A percentile compares a stretch with the other conserved stretches of the same genome.
These are phyloP conservation scores for Syndactyla subalaris DNA, from an alignment of 2,797 vertebrate species.

Conservation along the genomic window DNA sequence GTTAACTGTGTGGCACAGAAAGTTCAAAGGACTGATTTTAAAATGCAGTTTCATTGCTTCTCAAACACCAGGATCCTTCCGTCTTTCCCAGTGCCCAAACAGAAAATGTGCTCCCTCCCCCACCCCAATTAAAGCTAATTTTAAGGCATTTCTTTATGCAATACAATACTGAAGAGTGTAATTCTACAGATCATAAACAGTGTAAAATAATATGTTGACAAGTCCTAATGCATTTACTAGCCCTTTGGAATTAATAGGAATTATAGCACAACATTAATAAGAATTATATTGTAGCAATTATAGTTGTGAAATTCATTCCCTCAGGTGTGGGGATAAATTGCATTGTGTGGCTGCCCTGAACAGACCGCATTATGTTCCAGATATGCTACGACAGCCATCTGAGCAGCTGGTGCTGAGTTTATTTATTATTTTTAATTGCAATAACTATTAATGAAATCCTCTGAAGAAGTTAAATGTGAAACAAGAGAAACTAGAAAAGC, in stretches of 20 bases:
- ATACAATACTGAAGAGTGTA: constrained; percentile 75
- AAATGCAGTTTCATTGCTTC: constrained; percentile 38
- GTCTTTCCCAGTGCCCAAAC: background rate
- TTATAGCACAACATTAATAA: constrained; percentile 83
- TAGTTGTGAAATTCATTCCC: constrained; percentile 78
- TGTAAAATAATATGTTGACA: constrained; percentile 86
- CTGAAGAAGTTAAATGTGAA: constrained; percentile 68
- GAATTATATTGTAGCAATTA: constrained; percentile 83
- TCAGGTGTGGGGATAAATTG: constrained; percentile 80
- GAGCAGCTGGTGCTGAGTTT: constrained; percentile 77
- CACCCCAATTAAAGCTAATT: constrained; percentile 57
- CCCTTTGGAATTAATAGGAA: constrained; percentile 83
- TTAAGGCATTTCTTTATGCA: constrained; percentile 73
- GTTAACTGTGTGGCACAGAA: background rate
- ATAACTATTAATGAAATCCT: constrained; percentile 76
- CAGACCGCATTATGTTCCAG: constrained; percentile 57
- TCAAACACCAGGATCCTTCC: constrained; percentile 39
- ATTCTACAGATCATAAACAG: constrained; percentile 84
- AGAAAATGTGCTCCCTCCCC: background rate
- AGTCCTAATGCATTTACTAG: constrained; percentile 86
- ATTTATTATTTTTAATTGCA: constrained; percentile 77
- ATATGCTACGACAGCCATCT: constrained; percentile 66
- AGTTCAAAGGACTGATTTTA: constrained; percentile 48
- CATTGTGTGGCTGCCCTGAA: constrained; percentile 68
- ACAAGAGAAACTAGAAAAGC: constrained; percentile 53